Conservation (phyloP, 2,797 vertebrate genomes). For the Remorina albescens region DNA sequence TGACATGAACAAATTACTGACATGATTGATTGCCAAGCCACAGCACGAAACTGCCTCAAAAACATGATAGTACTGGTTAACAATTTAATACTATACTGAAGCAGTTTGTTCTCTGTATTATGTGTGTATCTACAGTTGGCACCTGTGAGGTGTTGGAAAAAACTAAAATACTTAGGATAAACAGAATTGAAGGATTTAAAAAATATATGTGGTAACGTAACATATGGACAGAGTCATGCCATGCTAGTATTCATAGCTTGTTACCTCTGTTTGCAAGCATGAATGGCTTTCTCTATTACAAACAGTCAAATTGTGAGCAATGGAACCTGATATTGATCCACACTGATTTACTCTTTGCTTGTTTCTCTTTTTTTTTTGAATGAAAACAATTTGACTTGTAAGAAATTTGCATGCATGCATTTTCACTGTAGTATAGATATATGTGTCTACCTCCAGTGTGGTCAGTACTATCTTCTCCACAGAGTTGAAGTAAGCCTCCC, state of each 20-base stretch:
- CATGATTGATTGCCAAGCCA: slow-evolving; percentile 66
- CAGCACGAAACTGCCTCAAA: slow-evolving; percentile 38
- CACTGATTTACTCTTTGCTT: background rate
- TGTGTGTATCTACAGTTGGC: slow-evolving; percentile 6
- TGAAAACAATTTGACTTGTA: no score
- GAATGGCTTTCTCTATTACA: background rate
- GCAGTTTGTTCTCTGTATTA: slow-evolving; percentile 16
- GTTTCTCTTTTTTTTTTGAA: no score
- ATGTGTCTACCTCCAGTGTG: slow-evolving; percentile 93
- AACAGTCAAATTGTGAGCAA: background rate
- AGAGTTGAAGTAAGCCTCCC: slow-evolving; percentile 99
- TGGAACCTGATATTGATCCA: background rate
- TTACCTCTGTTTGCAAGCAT: background rate
- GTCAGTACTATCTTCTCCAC: slow-evolving; percentile 99
- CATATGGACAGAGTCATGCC: background rate
- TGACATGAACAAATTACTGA: slow-evolving; percentile 72
- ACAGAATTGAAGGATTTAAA: background rate
- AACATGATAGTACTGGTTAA: slow-evolving; percentile 54
- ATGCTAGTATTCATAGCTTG: background rate
- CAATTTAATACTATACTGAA: slow-evolving; percentile 40
- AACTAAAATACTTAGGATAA: slow-evolving; percentile 8
- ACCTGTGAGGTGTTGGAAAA: slow-evolving; percentile 8
- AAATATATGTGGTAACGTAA: background rate
- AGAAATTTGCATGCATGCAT: background rate
- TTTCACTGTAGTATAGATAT: background rate